A percentile compares a stretch with the other conserved stretches of the same genome.
Conservation (phyloP, 2,888 invertebrate genomes). For the Argyra leucocephala region DNA sequence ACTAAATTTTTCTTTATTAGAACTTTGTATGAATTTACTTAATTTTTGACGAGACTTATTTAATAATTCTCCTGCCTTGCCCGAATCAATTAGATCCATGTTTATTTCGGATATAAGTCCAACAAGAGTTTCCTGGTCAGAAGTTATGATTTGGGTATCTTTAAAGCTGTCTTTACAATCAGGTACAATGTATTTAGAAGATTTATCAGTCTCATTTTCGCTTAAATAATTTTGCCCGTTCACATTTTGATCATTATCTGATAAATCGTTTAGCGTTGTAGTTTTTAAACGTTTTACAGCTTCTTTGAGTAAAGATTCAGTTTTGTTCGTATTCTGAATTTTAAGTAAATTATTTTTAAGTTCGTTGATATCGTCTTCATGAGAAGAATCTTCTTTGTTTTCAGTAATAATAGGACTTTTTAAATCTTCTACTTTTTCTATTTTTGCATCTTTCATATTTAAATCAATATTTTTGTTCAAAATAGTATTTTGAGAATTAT, state of each 20-base stretch:
- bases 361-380: constrained; percentile 26
- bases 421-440: neutral
- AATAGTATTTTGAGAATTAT: neutral
- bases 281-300: constrained; percentile 35
- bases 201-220: neutral
- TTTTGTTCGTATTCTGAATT: constrained; percentile 28
- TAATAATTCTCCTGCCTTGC: constrained; percentile 12
- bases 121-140: neutral
- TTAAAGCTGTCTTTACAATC: neutral
- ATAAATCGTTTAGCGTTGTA: constrained; percentile 5
- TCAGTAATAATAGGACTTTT: neutral
- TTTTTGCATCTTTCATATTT: neutral
- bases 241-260: constrained; percentile 10
- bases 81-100: neutral
- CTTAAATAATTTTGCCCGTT: neutral
- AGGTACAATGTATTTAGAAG: neutral
- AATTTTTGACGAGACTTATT: constrained; percentile 12
- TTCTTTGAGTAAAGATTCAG: constrained; percentile 32
- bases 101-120: neutral
- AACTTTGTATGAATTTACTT: neutral
- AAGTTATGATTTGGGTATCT: neutral
- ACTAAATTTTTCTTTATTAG: neutral
- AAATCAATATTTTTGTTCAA: constrained; percentile 6
- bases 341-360: constrained; percentile 31
- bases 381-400: neutral